phyloP scores from a whole-genome alignment of 2,797 vertebrate species.

The Xenentodon cancila region DNA sequence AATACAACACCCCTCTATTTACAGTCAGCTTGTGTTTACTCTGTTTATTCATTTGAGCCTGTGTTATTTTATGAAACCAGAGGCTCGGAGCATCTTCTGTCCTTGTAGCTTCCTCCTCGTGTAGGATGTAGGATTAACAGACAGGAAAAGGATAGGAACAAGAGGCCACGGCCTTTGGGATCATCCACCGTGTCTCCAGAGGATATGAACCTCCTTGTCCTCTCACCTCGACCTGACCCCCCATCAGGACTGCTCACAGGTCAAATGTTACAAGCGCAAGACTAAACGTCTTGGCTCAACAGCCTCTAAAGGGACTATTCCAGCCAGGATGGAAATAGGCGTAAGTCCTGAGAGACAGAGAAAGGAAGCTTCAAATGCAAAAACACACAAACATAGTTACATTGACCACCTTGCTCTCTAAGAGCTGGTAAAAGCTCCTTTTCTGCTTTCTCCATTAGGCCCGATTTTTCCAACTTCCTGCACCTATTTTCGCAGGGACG shows the following conservation, averaged over 20 bases:
- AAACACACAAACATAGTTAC: constrained; percentile 27
- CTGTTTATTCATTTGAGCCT: constrained; percentile 11
- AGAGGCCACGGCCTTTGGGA: constrained; percentile 53
- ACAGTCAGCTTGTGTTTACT: not conserved
- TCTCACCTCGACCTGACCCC: constrained; percentile 27
- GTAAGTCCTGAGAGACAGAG: constrained; percentile 20
- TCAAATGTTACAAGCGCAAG: constrained; percentile 30
- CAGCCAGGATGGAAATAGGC: constrained; percentile 47
- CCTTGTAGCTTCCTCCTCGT: constrained; percentile 40
- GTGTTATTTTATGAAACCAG: constrained; percentile 24
- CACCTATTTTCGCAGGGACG: constrained; percentile 31
- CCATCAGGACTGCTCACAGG: constrained; percentile 9
- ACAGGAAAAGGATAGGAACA: constrained; percentile 62
- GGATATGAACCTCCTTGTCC: constrained; percentile 3
- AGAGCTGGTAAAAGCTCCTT: constrained; percentile 25
- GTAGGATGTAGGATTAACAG: constrained; percentile 46
- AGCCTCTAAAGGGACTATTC: not conserved
- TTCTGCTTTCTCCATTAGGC: constrained; percentile 57
- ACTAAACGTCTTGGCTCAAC: constrained; percentile 1
- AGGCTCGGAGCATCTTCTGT: constrained; percentile 29
- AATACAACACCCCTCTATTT: not conserved
- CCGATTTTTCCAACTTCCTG: constrained; percentile 45
- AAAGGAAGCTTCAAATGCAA: constrained; percentile 22
- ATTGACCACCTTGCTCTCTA: constrained; percentile 42
- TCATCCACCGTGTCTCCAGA: constrained; percentile 46